phyloP scores from a whole-genome alignment of 1,140 invertebrate genomes.

The Zaprionus nigranus region DNA sequence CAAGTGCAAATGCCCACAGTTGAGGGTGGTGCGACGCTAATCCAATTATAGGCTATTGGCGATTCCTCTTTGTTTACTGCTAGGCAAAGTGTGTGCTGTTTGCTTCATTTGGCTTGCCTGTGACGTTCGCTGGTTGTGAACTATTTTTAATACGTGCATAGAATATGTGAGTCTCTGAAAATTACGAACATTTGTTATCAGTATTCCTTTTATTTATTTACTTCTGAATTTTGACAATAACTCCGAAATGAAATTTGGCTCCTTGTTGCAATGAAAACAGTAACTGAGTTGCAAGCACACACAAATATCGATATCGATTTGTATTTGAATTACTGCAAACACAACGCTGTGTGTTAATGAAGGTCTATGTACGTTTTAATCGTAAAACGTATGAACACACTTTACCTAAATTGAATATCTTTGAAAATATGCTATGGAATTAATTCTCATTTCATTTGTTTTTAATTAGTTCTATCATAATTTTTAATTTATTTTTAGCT shows the following conservation, averaged over 20 bases:
- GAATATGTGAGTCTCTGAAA: neutral
- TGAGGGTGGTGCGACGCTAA: constrained; percentile 20
- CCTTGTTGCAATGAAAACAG: constrained; percentile 45
- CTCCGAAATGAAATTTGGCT: constrained; percentile 37
- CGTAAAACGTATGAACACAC: neutral
- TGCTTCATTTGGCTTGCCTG: neutral
- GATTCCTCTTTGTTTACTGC: constrained; percentile 31
- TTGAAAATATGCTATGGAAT: neutral
- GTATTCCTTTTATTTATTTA: constrained; percentile 25
- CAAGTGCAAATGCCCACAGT: neutral
- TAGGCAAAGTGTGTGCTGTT: neutral
- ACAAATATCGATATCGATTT: constrained; percentile 2
- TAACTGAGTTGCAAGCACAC: constrained; percentile 29
- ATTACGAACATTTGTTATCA: constrained; percentile 1
- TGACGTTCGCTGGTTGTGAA: neutral
- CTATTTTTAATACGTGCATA: neutral
- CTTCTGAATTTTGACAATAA: constrained; percentile 55
- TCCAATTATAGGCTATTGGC: constrained; percentile 43
- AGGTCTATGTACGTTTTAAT: neutral
- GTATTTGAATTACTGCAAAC: neutral
- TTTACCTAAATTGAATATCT: neutral
- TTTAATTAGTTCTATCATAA: neutral
- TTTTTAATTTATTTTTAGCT: neutral
- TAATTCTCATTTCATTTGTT: neutral
- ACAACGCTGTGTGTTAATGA: constrained; percentile 1